A percentile compares a stretch with the other conserved stretches of the same genome.
Evolutionary conservation across 2,888 invertebrate species (phyloP).

Genomic region (Luperina testacea): DNA sequence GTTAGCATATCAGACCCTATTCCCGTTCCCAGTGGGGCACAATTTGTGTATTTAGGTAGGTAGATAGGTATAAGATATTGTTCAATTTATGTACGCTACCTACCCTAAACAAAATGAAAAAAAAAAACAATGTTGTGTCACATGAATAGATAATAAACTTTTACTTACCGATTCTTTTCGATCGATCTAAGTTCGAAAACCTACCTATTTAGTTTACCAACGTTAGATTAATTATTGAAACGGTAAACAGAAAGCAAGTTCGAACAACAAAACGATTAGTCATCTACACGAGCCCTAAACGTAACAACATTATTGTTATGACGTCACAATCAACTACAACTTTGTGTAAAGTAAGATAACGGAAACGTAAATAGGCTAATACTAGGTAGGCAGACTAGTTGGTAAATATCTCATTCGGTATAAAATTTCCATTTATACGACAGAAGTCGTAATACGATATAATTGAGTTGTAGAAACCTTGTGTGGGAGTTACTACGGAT

Average conservation of each 20-base stretch:
- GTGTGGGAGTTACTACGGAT: conserved; percentile 38
- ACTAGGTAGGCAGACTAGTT: conserved; percentile 16
- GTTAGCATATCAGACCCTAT: background rate
- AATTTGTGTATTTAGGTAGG: background rate
- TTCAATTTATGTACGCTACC: background rate
- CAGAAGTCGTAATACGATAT: conserved; percentile 31
- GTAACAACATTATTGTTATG: conserved; percentile 20
- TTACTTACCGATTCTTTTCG: too few species aligned
- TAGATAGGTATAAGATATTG: too few species aligned
- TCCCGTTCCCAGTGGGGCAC: background rate
- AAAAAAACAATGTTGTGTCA: background rate
- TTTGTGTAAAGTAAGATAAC: conserved; percentile 42
- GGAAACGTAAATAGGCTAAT: conserved; percentile 37
- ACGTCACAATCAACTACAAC: conserved; percentile 37
- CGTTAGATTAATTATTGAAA: conserved; percentile 1
- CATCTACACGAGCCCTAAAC: conserved; percentile 25
- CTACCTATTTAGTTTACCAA: background rate
- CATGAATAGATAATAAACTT: background rate
- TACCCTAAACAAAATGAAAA: background rate
- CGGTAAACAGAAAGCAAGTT: background rate
- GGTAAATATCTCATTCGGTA: conserved; percentile 35
- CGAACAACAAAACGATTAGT: conserved; percentile 27
- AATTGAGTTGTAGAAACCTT: conserved; percentile 36
- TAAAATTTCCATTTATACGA: conserved; percentile 43
- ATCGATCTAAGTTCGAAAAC: background rate